These are phyloP conservation scores for Phacellophora camtschatica DNA, from an alignment of 30 jellyfish, hydroid and myxozoan genomes.

Conservation along the genomic window DNA sequence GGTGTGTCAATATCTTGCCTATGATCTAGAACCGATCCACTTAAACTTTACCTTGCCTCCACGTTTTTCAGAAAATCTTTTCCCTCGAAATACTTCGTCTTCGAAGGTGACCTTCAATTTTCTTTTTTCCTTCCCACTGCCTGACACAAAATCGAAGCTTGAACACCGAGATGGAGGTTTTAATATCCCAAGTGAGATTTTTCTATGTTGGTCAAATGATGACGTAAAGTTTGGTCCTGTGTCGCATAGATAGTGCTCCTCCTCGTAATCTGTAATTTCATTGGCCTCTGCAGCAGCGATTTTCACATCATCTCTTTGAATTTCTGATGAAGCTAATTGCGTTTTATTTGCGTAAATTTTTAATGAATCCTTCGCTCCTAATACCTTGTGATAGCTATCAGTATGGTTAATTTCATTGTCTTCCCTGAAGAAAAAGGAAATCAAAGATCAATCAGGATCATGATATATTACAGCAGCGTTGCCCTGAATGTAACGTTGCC, in stretches of 20 bases:
- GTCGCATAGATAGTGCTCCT: neutral
- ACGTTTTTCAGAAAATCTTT: too few relatives aligned
- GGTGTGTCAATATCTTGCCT: too few relatives aligned
- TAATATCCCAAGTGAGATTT: conserved; percentile 28
- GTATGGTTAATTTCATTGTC: too few relatives aligned
- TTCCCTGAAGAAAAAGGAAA: neutral
- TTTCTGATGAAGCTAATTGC: neutral
- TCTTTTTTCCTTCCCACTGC: conserved; percentile 3
- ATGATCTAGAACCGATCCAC: too few relatives aligned
- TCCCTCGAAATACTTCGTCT: conserved; percentile 26
- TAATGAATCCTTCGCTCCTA: neutral
- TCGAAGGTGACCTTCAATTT: conserved; percentile 37
- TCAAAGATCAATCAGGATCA: neutral
- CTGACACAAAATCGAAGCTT: neutral
- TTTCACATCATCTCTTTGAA: neutral
- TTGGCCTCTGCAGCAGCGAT: neutral
- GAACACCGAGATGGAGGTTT: conserved; percentile 51
- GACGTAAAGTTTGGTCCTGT: neutral
- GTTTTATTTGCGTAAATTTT: neutral
- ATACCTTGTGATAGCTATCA: too few relatives aligned
- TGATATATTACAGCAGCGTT: neutral
- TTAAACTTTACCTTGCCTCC: too few relatives aligned
- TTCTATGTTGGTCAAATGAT: conserved; percentile 4
- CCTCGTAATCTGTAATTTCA: neutral
- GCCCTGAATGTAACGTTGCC: neutral